Evolutionary conservation across 2,797 vertebrate species (phyloP).

Genomic region (Ctenopoma kingsleyae): DNA sequence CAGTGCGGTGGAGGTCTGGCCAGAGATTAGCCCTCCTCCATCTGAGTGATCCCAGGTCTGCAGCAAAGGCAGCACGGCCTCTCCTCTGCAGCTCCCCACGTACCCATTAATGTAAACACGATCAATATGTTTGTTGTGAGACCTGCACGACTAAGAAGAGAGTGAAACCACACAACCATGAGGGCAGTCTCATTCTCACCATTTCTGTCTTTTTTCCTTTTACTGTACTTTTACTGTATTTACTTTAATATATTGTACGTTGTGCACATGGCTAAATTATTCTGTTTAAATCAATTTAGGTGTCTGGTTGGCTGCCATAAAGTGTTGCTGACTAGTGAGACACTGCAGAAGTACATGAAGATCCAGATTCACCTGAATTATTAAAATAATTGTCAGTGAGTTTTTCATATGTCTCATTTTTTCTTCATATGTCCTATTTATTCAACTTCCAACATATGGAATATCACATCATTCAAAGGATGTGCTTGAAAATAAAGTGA

Average conservation of each 20-base stretch:
- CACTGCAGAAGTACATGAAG: constrained; percentile 1
- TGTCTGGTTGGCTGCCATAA: not conserved
- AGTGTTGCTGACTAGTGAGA: constrained; percentile 15
- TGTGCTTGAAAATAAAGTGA: not conserved
- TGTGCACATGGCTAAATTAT: not conserved
- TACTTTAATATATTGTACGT: not conserved
- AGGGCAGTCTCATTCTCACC: constrained; percentile 52
- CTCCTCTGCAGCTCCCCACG: constrained; percentile 71
- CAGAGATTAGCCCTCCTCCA: constrained; percentile 74
- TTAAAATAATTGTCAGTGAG: too few relatives aligned
- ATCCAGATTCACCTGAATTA: not conserved
- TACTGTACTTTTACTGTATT: not conserved
- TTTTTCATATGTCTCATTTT: too few relatives aligned
- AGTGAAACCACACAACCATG: constrained; percentile 47
- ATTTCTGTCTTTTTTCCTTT: constrained; percentile 14
- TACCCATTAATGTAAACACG: constrained; percentile 83
- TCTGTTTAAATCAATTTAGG: constrained; percentile 4
- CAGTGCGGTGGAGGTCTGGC: constrained; percentile 70
- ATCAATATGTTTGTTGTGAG: constrained; percentile 82
- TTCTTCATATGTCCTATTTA: not conserved
- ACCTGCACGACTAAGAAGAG: constrained; percentile 65
- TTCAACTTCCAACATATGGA: not conserved
- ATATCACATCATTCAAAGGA: not conserved
- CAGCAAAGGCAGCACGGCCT: constrained; percentile 68
- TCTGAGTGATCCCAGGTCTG: constrained; percentile 65